These are phyloP conservation scores for Brotula barbata DNA, from an alignment of 2,797 vertebrate species.

Conservation along the genomic window DNA sequence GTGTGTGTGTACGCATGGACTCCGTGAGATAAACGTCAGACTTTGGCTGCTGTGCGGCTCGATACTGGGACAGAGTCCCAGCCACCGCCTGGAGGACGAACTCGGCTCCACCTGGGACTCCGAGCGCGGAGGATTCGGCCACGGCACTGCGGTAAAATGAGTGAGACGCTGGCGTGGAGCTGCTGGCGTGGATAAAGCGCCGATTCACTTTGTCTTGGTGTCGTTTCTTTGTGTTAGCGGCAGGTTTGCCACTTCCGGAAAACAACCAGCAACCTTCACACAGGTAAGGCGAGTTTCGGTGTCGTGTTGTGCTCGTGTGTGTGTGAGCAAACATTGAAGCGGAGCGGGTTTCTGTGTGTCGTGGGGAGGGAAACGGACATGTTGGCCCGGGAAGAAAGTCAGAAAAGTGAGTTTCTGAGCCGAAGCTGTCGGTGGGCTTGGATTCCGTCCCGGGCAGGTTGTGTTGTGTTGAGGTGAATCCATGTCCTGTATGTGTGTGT, in stretches of 20 bases:
- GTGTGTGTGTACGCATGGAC: slow-evolving; percentile 52
- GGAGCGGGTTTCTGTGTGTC: not conserved
- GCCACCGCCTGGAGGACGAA: slow-evolving; percentile 39
- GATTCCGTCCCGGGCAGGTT: too few species aligned
- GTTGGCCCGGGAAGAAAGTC: too few species aligned
- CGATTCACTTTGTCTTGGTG: not conserved
- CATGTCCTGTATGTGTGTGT: too few species aligned
- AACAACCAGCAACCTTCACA: slow-evolving; percentile 71
- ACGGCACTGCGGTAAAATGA: slow-evolving; percentile 24
- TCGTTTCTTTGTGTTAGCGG: slow-evolving; percentile 62
- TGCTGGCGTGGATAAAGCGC: not conserved
- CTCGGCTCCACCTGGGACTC: slow-evolving; percentile 56
- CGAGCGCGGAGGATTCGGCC: not conserved
- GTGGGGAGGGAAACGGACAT: too few species aligned
- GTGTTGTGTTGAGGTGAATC: too few species aligned
- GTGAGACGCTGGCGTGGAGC: not conserved
- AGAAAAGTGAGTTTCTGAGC: slow-evolving; percentile 33
- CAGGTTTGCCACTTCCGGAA: slow-evolving; percentile 75
- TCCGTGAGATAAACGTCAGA: slow-evolving; percentile 60
- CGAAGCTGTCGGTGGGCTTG: too few species aligned
- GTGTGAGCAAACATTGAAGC: not conserved
- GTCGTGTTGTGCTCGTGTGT: not conserved
- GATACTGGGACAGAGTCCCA: slow-evolving; percentile 72
- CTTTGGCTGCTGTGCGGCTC: slow-evolving; percentile 51
- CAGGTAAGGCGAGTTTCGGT: slow-evolving; percentile 83